Percentiles rank a stretch among this genome's conserved stretches.
Evolutionary conservation across 2,797 vertebrate genomes (phyloP).

Genomic region (Amblyopsis hoosieri): DNA sequence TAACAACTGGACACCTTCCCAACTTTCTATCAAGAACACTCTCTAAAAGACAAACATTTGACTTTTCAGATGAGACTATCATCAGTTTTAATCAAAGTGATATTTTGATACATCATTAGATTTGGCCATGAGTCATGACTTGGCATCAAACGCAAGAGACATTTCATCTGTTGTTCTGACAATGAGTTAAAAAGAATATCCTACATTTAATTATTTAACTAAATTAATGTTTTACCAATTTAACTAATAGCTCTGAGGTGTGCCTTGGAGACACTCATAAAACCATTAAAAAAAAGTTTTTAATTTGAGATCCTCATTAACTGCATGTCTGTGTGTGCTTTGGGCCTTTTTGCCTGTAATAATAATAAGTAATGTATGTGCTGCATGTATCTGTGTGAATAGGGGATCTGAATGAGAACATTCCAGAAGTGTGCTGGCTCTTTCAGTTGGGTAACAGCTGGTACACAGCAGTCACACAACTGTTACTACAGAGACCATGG

Average conservation of each 20-base stretch:
- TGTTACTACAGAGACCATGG: constrained; percentile 26
- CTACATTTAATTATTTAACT: too few species aligned
- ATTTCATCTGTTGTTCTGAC: too few species aligned
- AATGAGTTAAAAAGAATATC: too few species aligned
- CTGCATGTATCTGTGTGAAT: constrained; percentile 42
- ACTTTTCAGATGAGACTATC: constrained; percentile 42
- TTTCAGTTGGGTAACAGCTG: constrained; percentile 63
- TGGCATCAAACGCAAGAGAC: too few species aligned
- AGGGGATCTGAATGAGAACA: constrained; percentile 66
- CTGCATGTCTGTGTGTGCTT: constrained; percentile 14
- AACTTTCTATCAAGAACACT: constrained; percentile 56
- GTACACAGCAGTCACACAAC: constrained; percentile 63
- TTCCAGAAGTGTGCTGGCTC: constrained; percentile 62
- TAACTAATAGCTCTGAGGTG: too few species aligned
- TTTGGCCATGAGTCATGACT: background rate
- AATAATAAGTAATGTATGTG: constrained; percentile 3
- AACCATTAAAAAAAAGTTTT: background rate
- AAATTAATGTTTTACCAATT: too few species aligned
- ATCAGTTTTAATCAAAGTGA: background rate
- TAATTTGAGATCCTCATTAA: constrained; percentile 4
- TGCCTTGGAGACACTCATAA: too few species aligned
- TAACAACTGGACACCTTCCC: constrained; percentile 61
- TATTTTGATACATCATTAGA: background rate
- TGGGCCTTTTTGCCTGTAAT: background rate
- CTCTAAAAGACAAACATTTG: constrained; percentile 62